Evolutionary conservation across 37 sponge, comb jelly and placozoan species (phyloP), one percentile per base, ranked within the genome.

Genomic region (Hormiphora californensis): DNA sequence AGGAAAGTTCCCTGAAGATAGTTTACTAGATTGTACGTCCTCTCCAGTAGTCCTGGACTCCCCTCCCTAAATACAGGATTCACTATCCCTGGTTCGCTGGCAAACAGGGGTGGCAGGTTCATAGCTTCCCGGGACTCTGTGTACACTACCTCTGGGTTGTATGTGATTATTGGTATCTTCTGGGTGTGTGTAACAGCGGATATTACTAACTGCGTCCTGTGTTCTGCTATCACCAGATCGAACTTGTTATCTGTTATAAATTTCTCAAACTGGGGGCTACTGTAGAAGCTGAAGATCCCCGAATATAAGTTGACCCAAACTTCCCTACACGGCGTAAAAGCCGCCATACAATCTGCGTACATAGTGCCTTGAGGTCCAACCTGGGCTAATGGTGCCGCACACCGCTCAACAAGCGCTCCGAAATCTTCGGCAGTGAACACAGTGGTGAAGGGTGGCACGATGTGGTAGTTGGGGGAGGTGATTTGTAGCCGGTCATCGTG

Each of bases 51-150:
- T 1, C 44, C 46, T 27, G 81, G 81, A 4, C 43, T 73, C 38
- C 43, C 36, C 17, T 46, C 81, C 9, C 38, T 39, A 30, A 32
- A 73, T 11, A 73, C 46, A n/a, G 40, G 81, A 40, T 43, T 73
- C 21, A n/a, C 44, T 0, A 73, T 21, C 1, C 81, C 81, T 0
- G 81, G 81, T 33, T 73, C 81, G 27, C 81, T 73, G 81, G 46
- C 21, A 4, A 73, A 36, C 12, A 73, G 43, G 46, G 43, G 40
- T 43, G 81, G 81, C 8, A 73, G 81, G 23, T 73, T 73, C 38
- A 43, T 43, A n/a, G 38, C 81, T 28, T 73, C 81, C 43, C 81
- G 12, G 1, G 81, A 19, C 9, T n/a, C 43, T 8, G 15, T 32
- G 46, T 73, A 73, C 35, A 43, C 44, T 1, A 73, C 44, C 23